Base-by-base conservation (phyloP, 1,140 invertebrate genomes). In the Hyles vespertilio region DNA sequence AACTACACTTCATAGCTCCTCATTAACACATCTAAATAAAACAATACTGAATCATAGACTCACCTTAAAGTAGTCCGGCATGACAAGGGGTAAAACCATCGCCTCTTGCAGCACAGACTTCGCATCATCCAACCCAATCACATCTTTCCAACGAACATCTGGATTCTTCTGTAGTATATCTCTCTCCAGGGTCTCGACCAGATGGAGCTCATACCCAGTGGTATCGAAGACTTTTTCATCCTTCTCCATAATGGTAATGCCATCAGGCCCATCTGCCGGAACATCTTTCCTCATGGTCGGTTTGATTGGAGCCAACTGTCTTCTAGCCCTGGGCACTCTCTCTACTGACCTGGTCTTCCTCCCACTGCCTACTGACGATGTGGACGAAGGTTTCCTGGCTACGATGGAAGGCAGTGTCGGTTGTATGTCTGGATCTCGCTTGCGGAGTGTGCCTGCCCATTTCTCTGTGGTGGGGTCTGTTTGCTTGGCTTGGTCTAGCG, bases 101-200 rank as follows among this genome's bases (percentile, higher is more conserved):
- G 98, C 98, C 91, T 99, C 98, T 90, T 99, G 96, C 32, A 99
- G 81, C 32, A 99, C 92, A 56, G 95, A 91, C 85, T 99, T 99
- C 0, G 98, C 98, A 82, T 99, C 97, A 51, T 95, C 93, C 48
- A 99, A 91, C 77, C 98, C 98, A 6, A 98, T 98, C 64, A 99
- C 99, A 89, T 99, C 98, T 70, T 95, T 95, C 98, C 98, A 99
- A 67, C 94, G 94, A 52, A 99, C 96, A 86, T 97, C 97, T 8
- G 97, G 97, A 91, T 99, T 97, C 77, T 96, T 97, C 86, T 99
- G 97, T 32, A 99, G 91, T 76, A 99, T 99, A 88, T 99, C 98
- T 76, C 98, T 92, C 86, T 99, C 98, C 79, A 92, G 63, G 62
- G 93, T 94, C 55, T 96, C 95, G 0, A 97, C 94, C 10, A 97